Evolutionary conservation across 2,888 invertebrate genomes (phyloP).

Genomic region (Buathra laborator): DNA sequence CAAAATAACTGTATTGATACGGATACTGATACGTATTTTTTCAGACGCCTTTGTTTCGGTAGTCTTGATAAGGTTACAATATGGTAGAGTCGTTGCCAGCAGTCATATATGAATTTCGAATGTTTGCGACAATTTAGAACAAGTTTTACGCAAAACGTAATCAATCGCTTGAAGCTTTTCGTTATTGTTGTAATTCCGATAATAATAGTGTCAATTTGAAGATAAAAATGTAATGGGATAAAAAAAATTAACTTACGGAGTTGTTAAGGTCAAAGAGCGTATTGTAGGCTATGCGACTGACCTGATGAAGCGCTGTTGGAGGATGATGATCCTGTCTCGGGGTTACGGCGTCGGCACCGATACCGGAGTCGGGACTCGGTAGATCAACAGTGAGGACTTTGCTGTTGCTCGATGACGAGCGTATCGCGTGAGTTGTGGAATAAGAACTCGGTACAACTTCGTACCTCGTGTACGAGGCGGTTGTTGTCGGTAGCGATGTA

Average conservation of each 20-base stretch:
- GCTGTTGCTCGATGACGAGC: constrained; percentile 83
- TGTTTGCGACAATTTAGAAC: too few species aligned
- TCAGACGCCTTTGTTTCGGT: too few species aligned
- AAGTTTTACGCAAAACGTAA: too few species aligned
- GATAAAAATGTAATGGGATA: neutral
- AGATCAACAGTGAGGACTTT: constrained; percentile 95
- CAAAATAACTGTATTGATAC: too few species aligned
- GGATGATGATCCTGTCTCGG: constrained; percentile 87
- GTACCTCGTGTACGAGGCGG: constrained; percentile 84
- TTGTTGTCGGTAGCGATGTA: constrained; percentile 88
- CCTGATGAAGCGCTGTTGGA: constrained; percentile 95
- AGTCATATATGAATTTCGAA: too few species aligned
- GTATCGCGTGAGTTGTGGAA: constrained; percentile 83
- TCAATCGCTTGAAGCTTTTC: too few species aligned
- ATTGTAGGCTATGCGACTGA: constrained; percentile 78
- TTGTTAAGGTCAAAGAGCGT: neutral
- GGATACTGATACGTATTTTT: too few species aligned
- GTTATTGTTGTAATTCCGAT: too few species aligned
- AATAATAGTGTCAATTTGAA: too few species aligned
- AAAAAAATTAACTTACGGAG: neutral
- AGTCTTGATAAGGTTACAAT: too few species aligned
- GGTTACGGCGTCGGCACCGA: constrained; percentile 97
- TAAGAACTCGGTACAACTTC: constrained; percentile 84
- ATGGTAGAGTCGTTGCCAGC: too few species aligned
- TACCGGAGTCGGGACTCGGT: constrained; percentile 98